These are phyloP conservation scores for Peromyscus maniculatus DNA, from an alignment of 2,113 vertebrate genomes.

Conservation along the genomic window DNA sequence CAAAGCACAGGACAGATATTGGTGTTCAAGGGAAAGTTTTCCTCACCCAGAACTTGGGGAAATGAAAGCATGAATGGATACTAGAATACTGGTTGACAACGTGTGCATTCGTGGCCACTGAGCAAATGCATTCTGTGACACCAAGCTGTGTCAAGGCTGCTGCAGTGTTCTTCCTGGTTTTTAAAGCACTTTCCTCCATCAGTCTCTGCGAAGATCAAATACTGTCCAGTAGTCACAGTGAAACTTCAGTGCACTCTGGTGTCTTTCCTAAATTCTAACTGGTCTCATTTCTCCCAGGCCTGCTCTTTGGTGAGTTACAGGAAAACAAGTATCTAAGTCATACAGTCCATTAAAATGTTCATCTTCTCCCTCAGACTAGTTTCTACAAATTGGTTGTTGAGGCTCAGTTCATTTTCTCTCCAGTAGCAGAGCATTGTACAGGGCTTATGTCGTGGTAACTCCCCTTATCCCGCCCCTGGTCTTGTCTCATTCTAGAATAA, in stretches of 20 bases:
- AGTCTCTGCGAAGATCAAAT: slow-evolving; percentile 38
- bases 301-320: background rate
- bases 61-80: background rate
- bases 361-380: background rate
- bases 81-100: background rate
- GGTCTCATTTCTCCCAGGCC: slow-evolving; percentile 47
- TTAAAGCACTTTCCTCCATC: slow-evolving; percentile 49
- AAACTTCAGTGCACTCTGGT: slow-evolving; percentile 7
- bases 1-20: background rate
- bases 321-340: slow-evolving; percentile 65
- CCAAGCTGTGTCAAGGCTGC: background rate
- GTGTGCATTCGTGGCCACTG: background rate
- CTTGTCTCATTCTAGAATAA: background rate
- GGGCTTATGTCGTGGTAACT: background rate
- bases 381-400: slow-evolving; percentile 50
- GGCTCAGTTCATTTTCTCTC: slow-evolving; percentile 54
- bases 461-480: background rate
- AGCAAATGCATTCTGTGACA: background rate
- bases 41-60: background rate
- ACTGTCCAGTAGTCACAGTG: background rate
- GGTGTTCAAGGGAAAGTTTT: slow-evolving; percentile 37
- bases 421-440: background rate
- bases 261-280: slow-evolving; percentile 65
- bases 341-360: slow-evolving; percentile 44
- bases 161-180: background rate